phyloP scores from a whole-genome alignment of 2,797 vertebrate species.

The Lacerta agilis region DNA sequence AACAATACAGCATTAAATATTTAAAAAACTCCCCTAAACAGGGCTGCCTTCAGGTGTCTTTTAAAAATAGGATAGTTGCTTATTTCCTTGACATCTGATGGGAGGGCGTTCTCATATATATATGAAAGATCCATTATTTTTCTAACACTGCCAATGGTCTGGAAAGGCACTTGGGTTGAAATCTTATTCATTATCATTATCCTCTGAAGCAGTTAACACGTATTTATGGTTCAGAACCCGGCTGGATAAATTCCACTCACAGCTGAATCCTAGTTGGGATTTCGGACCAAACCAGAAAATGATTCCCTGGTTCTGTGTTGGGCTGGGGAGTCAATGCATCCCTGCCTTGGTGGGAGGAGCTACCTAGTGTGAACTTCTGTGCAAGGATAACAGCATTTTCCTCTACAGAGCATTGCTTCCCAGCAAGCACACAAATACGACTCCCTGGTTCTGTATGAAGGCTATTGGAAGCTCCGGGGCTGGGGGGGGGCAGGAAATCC shows the following conservation, averaged over 20 bases:
- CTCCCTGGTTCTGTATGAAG: background rate
- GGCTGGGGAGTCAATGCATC: background rate
- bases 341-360: background rate
- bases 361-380: background rate
- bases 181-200: background rate
- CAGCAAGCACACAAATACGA: background rate
- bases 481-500: background rate
- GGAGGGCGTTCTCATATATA: no score
- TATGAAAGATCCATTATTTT: no score
- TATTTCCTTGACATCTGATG: no score
- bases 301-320: background rate
- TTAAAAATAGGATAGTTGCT: no score
- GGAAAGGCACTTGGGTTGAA: no score
- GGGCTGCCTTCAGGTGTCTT: no score
- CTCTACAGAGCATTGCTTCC: background rate
- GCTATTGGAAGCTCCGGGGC: background rate
- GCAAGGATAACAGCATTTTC: background rate
- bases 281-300: background rate
- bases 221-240: background rate
- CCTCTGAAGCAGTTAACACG: background rate
- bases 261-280: background rate
- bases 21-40: no score
- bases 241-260: rapidly evolving
- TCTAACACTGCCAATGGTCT: no score
- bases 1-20: no score